These are phyloP conservation scores for Syngnathus acus DNA, from an alignment of 2,797 vertebrate genomes.

Conservation along the genomic window DNA sequence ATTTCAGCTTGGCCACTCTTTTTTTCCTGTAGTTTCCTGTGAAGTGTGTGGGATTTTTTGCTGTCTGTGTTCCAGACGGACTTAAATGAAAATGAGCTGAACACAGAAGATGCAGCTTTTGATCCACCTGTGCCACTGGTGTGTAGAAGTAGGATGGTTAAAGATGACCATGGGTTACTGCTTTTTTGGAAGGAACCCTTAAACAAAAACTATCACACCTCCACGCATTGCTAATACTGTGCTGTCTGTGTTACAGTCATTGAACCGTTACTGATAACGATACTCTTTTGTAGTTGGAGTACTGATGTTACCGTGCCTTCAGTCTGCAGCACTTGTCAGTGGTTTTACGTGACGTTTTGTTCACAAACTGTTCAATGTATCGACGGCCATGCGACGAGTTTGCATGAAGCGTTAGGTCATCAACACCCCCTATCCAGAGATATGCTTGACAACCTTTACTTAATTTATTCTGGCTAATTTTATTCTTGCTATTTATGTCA, in stretches of 20 bases:
- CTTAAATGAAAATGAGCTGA: conserved; percentile 17
- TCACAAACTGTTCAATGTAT: conserved; percentile 6
- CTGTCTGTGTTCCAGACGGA: conserved; percentile 14
- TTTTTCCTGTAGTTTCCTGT: conserved; percentile 23
- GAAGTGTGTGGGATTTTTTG: conserved; percentile 15
- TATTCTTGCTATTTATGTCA: conserved; percentile 38
- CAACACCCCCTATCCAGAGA: not conserved
- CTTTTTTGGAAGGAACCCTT: not conserved
- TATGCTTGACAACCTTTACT: not conserved
- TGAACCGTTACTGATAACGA: conserved; percentile 21
- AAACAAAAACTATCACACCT: not conserved
- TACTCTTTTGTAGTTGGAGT: conserved; percentile 26
- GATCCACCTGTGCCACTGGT: conserved; percentile 33
- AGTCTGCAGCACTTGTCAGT: conserved; percentile 37
- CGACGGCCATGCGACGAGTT: conserved; percentile 20
- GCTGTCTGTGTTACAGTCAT: conserved; percentile 9
- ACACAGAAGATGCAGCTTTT: conserved; percentile 26
- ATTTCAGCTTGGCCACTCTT: conserved; percentile 20
- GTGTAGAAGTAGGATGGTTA: conserved; percentile 7
- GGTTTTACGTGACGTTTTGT: conserved; percentile 23
- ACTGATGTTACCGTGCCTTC: conserved; percentile 64
- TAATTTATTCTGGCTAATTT: conserved; percentile 13
- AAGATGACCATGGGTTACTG: not conserved
- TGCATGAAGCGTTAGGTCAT: conserved; percentile 23
- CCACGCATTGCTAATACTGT: conserved; percentile 21